Evolutionary conservation across 2,113 vertebrate species (phyloP), one percentile per base, ranked within the genome.

Genomic region (Girardinichthys multiradiatus): DNA sequence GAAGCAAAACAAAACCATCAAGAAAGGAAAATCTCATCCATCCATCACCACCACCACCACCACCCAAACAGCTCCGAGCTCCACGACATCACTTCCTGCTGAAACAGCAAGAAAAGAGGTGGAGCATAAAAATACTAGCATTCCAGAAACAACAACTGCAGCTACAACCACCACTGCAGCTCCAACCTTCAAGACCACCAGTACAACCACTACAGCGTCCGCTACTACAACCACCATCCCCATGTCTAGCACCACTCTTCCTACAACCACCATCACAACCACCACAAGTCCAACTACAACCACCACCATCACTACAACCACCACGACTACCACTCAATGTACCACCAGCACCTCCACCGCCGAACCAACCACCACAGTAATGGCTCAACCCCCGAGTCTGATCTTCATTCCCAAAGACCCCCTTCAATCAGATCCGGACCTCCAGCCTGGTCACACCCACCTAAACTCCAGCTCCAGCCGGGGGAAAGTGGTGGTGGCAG

Each of bases 1-100:
- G 79, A 94, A 91, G 60, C 90, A 61, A 67, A 89, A 80, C 45
- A 92, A 90, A 85, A 39, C 75, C 0, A 4, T 57, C 59, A 92
- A 86, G 79, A 91, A 89, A 60, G 67, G 68, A 8, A 90, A 86
- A 33, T n/a, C 70, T 19, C 92, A 91, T 54, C 65, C 24, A 54
- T 9, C 21, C 48, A 3, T 42, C 35, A 57, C 54, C 24, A 70
- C 2, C 62, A 19, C 21, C 13, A 27, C 71, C 21, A 45, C 73
- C 12, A 3, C 68, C 11, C 26, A 0, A 51, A 42, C 54, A 0
- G n/a, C 72, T 27, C 60, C 19, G 21, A 75, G 51, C 57, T 37
- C 75, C 61, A 77, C 37, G 0, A 68, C 68, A 35, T 45, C 54
- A 70, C 84, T 74, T 80, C 76, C 79, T 73, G 78, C 67, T 42